Base-by-base conservation (phyloP, 92 coral and sea anemone genomes). In the Epizoanthus illoricatus region DNA sequence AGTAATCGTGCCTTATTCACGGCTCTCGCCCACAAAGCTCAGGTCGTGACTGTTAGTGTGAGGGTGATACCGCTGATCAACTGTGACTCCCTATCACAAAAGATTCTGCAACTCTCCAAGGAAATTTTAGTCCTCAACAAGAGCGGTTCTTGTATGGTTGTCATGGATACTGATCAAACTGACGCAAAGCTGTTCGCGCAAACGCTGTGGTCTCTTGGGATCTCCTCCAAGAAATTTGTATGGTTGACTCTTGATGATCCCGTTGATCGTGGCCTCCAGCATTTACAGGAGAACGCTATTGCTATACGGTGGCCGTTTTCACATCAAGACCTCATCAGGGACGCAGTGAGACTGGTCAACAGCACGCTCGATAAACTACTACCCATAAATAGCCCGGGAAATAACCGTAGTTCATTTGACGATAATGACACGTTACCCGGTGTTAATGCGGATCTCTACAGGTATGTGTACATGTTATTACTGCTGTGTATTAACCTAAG, bases 141-240 rank as follows among this genome's bases (percentile, higher is more conserved):
- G 67, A 89, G 92, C 67, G 89, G 92, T 0, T 69, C 87, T 8
- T 85, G 92, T 19, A 56, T 89, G 39, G 92, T 89, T 42, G 87
- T 89, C 18, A 70, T 89, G 84, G 92, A 85, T 42, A 85, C 84
- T 67, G 86, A 65, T 3, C 73, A 68, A 17, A 0, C 84, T 0
- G 79, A 81, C 70, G 85, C 87, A 9, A 24, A 84, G 15, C 65
- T 85, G 17, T 59, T 89, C 36, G 80, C 73, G 10, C 39, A 75
- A 64, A 85, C 88, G 12, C 43, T 85, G n/a, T 68, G 43, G 63
- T 81, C 92, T 5, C 68, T 89, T 17, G 92, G 81, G 28, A 75
- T 85, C 45, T 82, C 86, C 17, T n/a, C 81, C 5, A 76, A 43
- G 12, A 63, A 65, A 57, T 89, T 89, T 76, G 76, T 89, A 23